Evolutionary conservation across 2,113 vertebrate species (phyloP), one percentile per base, ranked within the genome.

Genomic region (Strigops habroptila): DNA sequence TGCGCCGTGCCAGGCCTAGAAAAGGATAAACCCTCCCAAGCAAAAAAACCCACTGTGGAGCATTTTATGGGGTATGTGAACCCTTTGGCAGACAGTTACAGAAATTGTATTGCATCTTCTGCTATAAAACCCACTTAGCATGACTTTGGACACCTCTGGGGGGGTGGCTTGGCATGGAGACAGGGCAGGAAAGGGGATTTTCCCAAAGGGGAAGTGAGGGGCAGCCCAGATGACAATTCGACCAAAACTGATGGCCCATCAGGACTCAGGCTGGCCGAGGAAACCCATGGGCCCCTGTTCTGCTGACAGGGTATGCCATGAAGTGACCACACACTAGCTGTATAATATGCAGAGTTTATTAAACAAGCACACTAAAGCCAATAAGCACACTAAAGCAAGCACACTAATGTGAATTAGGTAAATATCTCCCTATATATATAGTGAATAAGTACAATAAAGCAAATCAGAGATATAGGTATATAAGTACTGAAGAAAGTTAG

Each of bases 51-150:
- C n/a, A 14, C 49, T 10, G 1, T 1, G 11, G 30, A 49, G 33
- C 10, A 3, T 46, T 55, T 51, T 64, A 71, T 41, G 31, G 41
- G n/a, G 41, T 28, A 10, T 6, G 0, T 9, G 30, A 51, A 35
- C 35, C 55, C 37, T 51, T 37, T 11, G 17, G 10, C 44, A 28
- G 15, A 8, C 9, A 18, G 11, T 65, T 74, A 12, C 51, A 74
- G 52, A 37, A 75, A 25, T 2, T 2, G 30, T n/a, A 6, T n/a
- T 18, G 27, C 25, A 33, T 7, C 14, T 39, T 21, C 23, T 16
- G 49, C n/a, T 71, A 4, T 24, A 53, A 88, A 80, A 64, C 6
- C 39, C 0, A 1, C 67, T n/a, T 16, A 8, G 21, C 0, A 1
- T 18, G 46, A 24, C 33, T 7, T 10, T 2, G 7, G 52, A 13